These are phyloP conservation scores for Acleris cristana DNA, from an alignment of 2,888 invertebrate genomes.

Conservation along the genomic window DNA sequence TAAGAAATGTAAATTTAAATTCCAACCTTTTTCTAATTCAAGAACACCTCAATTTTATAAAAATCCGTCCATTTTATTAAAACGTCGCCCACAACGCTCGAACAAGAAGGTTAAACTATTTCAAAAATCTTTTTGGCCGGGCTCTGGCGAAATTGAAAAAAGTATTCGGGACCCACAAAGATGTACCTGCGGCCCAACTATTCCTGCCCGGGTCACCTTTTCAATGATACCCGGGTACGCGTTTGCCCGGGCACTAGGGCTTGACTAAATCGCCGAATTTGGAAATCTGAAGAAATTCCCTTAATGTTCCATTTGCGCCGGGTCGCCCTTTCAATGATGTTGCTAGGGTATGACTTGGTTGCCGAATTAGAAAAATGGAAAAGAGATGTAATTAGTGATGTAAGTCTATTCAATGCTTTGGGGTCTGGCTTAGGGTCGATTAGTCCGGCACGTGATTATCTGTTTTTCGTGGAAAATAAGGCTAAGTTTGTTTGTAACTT, in stretches of 20 bases:
- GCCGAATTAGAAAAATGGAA: not conserved
- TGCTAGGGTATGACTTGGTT: slow-evolving; percentile 8
- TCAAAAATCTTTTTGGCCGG: slow-evolving; percentile 25
- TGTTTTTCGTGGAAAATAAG: too few relatives aligned
- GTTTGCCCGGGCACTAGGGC: slow-evolving; percentile 6
- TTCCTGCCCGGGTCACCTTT: slow-evolving; percentile 20
- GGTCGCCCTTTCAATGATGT: slow-evolving; percentile 12
- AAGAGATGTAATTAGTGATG: not conserved
- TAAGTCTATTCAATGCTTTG: not conserved
- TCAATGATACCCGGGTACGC: slow-evolving; percentile 9
- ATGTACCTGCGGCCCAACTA: slow-evolving; percentile 32
- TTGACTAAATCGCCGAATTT: slow-evolving; percentile 10
- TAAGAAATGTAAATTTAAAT: too few relatives aligned
- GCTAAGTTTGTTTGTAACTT: too few relatives aligned
- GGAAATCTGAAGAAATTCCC: slow-evolving; percentile 13
- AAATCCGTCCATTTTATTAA: not conserved
- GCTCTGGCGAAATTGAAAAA: slow-evolving; percentile 27
- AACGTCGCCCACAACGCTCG: not conserved
- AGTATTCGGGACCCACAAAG: slow-evolving; percentile 34
- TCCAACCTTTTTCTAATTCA: too few relatives aligned
- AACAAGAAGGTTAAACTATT: slow-evolving; percentile 22
- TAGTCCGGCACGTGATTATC: too few relatives aligned
- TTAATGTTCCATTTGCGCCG: slow-evolving; percentile 8
- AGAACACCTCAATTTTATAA: not conserved
- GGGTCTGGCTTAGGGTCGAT: too few relatives aligned